Conservation (phyloP, 2,888 invertebrate genomes). For the Drosophila nr. fundita region DNA sequence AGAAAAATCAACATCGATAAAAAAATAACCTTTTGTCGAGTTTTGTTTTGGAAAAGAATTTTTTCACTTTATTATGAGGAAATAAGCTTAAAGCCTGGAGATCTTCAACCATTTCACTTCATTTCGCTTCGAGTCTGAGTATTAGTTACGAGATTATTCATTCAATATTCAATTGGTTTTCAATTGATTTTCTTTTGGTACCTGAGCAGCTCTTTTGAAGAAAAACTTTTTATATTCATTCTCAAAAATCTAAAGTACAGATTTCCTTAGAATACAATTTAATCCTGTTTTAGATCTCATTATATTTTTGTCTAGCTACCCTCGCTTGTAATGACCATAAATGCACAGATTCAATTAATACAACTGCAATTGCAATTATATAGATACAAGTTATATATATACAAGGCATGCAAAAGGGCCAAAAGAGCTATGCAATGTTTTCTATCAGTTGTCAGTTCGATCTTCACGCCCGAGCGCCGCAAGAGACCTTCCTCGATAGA, state of each 20-base stretch:
- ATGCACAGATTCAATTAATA: slow-evolving; percentile 29
- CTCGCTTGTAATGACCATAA: slow-evolving; percentile 32
- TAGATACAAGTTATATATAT: slow-evolving; percentile 16
- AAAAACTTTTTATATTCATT: neutral
- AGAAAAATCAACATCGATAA: neutral
- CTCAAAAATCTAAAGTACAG: neutral
- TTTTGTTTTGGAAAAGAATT: neutral
- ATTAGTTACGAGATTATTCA: too few relatives aligned
- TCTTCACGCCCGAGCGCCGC: slow-evolving; percentile 75
- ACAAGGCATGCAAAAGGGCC: slow-evolving; percentile 34
- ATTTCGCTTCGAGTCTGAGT: too few relatives aligned
- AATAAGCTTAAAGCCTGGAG: neutral
- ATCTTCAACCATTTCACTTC: too few relatives aligned
- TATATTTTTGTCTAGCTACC: neutral
- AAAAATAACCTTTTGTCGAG: neutral
- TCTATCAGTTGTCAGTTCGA: slow-evolving; percentile 61
- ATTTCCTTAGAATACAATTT: neutral
- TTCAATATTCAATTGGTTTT: too few relatives aligned
- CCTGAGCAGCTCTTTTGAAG: neutral
- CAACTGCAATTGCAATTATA: slow-evolving; percentile 25
- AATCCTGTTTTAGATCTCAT: neutral
- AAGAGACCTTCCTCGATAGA: slow-evolving; percentile 53
- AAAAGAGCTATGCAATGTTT: slow-evolving; percentile 8
- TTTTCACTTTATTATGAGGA: neutral
- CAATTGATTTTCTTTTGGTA: neutral